A percentile compares a stretch with the other conserved stretches of the same genome.
Conservation (phyloP, 2,888 invertebrate species). For the Folsomia manolachei region DNA sequence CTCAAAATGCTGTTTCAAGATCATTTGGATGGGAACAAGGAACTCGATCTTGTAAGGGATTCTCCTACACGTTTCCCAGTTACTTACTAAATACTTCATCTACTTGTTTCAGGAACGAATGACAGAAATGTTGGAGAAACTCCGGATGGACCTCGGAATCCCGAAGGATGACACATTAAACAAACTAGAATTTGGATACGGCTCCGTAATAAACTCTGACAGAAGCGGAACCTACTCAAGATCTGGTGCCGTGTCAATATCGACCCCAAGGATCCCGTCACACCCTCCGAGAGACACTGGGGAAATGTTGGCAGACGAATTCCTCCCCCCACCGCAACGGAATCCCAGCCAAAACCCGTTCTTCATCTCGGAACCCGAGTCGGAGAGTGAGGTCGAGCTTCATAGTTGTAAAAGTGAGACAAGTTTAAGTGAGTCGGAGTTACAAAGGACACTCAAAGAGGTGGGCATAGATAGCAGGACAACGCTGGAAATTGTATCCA, state of each 20-base stretch:
- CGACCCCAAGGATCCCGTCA: constrained; percentile 16
- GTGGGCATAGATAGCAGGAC: constrained; percentile 36
- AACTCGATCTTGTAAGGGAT: constrained; percentile 56
- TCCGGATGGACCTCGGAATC: constrained; percentile 55
- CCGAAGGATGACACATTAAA: constrained; percentile 53
- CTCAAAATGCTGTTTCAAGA: constrained; percentile 54
- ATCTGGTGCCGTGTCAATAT: constrained; percentile 19
- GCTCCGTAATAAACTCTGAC: constrained; percentile 31
- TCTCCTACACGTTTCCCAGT: too few relatives aligned
- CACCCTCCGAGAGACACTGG: too few relatives aligned
- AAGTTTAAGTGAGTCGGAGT: constrained; percentile 32
- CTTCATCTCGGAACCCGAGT: constrained; percentile 14
- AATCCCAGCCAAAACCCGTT: constrained; percentile 3
- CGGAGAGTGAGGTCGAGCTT: constrained; percentile 15
- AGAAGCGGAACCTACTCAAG: constrained; percentile 7
- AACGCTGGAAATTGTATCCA: constrained; percentile 30
- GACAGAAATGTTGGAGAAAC: constrained; percentile 56
- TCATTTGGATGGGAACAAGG: constrained; percentile 58
- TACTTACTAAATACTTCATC: constrained; percentile 10
- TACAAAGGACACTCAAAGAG: constrained; percentile 26
- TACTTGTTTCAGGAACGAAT: constrained; percentile 52
- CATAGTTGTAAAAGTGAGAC: constrained; percentile 21
- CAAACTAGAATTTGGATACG: constrained; percentile 51
- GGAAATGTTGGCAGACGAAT: constrained; percentile 24
- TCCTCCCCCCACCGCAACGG: constrained; percentile 17